A percentile compares a stretch with the other conserved stretches of the same genome.
Evolutionary conservation across 2,888 invertebrate genomes (phyloP).

Genomic region (Eilema griseolum): DNA sequence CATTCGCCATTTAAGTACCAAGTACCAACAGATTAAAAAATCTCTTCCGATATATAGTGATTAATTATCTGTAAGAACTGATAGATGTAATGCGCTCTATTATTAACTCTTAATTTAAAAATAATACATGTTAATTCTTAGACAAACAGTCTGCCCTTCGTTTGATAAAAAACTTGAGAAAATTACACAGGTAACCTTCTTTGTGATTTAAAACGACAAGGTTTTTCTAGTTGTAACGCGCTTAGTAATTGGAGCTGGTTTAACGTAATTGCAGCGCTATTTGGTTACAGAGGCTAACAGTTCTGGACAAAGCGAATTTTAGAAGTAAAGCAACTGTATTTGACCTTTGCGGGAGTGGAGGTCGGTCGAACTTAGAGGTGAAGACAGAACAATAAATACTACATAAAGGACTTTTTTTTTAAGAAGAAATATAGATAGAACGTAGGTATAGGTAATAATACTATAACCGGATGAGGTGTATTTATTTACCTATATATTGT

Average conservation of each 20-base stretch:
- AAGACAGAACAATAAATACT: too few species aligned
- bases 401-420: too few species aligned
- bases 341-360: not conserved
- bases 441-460: not conserved
- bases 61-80: not conserved
- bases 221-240: not conserved
- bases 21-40: not conserved
- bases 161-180: not conserved
- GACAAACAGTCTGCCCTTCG: not conserved
- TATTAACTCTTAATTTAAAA: not conserved
- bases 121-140: not conserved
- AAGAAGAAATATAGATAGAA: too few species aligned
- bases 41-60: not conserved
- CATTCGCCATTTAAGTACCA: not conserved
- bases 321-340: not conserved
- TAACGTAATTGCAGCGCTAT: not conserved
- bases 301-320: not conserved
- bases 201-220: not conserved
- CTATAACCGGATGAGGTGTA: not conserved
- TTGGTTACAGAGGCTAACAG: too few species aligned
- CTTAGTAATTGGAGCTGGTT: not conserved
- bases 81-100: not conserved
- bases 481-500: not conserved
- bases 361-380: not conserved
- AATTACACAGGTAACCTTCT: not conserved